Evolutionary conservation across 2,888 invertebrate species (phyloP).

Genomic region (Ryuthela nishihirai): DNA sequence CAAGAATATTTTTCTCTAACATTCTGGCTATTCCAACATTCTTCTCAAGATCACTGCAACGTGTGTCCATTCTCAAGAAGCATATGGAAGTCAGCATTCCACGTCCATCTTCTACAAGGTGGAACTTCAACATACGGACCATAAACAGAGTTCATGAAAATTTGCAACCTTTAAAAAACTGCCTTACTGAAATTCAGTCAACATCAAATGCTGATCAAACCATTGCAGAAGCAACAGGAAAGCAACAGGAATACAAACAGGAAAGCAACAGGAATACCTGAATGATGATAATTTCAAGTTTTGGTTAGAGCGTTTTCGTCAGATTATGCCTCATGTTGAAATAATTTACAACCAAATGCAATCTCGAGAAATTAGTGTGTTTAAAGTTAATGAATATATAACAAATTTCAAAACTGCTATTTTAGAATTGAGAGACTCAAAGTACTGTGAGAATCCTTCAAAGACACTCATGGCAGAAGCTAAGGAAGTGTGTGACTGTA

Average conservation of each 20-base stretch:
- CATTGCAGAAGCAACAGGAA: conserved; percentile 1
- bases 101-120: background rate
- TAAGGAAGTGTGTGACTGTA: conserved; percentile 1
- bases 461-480: conserved; percentile 3
- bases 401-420: conserved; percentile 7
- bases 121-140: background rate
- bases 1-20: conserved; percentile 13
- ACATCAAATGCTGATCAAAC: conserved; percentile 1
- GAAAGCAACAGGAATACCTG: no score
- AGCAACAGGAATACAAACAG: no score
- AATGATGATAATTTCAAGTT: conserved; percentile 1
- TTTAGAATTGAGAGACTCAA: conserved; percentile 1
- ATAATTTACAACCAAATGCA: conserved; percentile 8
- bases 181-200: conserved; percentile 1
- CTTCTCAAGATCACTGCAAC: conserved; percentile 11
- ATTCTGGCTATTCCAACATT: conserved; percentile 11
- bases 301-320: conserved; percentile 6
- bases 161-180: conserved; percentile 7
- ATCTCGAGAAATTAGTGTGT: background rate
- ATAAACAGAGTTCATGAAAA: conserved; percentile 5
- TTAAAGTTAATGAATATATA: conserved; percentile 6
- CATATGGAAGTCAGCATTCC: background rate
- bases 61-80: conserved; percentile 6
- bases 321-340: conserved; percentile 3
- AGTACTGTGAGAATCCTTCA: conserved; percentile 4